Percentiles rank a stretch among this genome's conserved stretches.
These are phyloP conservation scores for Plectrocnemia conspersa DNA, from an alignment of 1,140 invertebrate genomes.

Conservation along the genomic window DNA sequence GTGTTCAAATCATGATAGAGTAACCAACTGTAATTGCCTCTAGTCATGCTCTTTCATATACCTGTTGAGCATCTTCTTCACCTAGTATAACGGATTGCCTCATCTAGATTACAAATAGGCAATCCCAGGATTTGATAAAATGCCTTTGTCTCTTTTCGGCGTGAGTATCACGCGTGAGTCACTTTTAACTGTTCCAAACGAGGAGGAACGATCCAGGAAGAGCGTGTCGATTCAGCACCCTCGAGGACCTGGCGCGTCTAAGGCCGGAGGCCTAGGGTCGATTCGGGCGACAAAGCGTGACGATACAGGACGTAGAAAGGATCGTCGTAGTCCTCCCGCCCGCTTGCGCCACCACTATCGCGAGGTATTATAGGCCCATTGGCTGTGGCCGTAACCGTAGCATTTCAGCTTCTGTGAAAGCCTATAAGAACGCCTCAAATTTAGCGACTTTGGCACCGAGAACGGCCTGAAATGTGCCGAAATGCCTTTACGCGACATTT, in stretches of 20 bases:
- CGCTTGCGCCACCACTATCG: constrained; percentile 21
- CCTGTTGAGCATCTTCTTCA: no score
- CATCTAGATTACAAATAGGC: no score
- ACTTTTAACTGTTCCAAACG: no score
- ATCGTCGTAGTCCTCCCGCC: constrained; percentile 16
- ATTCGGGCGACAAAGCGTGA: constrained; percentile 10
- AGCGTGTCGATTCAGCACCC: background rate
- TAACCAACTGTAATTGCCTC: no score
- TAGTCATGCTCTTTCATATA: no score
- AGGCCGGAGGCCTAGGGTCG: background rate
- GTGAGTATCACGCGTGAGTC: no score
- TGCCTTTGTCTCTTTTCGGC: no score
- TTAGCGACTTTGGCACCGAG: constrained; percentile 33
- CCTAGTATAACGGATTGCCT: no score
- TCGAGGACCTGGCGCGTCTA: background rate
- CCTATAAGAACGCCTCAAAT: constrained; percentile 34
- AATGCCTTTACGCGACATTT: constrained; percentile 30
- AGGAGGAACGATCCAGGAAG: background rate
- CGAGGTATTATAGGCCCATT: constrained; percentile 31
- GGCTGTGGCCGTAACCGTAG: constrained; percentile 27
- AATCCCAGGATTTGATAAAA: no score
- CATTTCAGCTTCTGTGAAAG: constrained; percentile 31
- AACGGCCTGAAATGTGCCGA: constrained; percentile 29
- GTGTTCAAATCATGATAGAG: no score
- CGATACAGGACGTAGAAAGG: constrained; percentile 12